These are phyloP conservation scores for Dicranocentrus wangi DNA, from an alignment of 2,888 invertebrate species.

Conservation along the genomic window DNA sequence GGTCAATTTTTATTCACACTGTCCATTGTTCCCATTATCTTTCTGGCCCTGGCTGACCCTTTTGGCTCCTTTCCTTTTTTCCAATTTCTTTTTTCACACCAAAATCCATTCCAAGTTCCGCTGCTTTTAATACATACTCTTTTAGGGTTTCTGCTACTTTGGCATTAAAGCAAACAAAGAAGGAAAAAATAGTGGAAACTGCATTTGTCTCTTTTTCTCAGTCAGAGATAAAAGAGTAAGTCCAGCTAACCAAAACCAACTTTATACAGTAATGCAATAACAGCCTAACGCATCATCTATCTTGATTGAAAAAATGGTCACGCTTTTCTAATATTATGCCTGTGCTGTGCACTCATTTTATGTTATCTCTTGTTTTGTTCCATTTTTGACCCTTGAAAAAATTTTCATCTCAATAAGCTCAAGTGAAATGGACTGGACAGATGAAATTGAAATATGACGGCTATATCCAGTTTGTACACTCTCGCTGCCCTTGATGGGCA, in stretches of 20 bases:
- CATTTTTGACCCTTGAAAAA: conserved; percentile 71
- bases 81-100: conserved; percentile 28
- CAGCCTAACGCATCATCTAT: neutral
- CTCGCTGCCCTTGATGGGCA: neutral
- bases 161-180: conserved; percentile 11
- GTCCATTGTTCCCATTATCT: conserved; percentile 29
- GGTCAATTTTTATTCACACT: conserved; percentile 56
- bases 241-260: neutral
- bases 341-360: neutral
- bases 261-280: too few species aligned
- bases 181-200: neutral
- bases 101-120: neutral
- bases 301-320: conserved; percentile 45
- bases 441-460: conserved; percentile 70
- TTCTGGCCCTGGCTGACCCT: conserved; percentile 48
- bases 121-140: neutral
- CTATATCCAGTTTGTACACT: conserved; percentile 33
- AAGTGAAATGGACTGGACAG: conserved; percentile 66
- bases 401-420: conserved; percentile 33
- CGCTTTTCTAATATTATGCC: conserved; percentile 32
- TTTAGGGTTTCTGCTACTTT: neutral
- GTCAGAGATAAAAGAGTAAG: neutral
- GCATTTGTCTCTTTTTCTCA: neutral
- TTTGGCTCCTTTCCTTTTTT: conserved; percentile 30
- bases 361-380: conserved; percentile 67